These are phyloP conservation scores for Eclectus roratus DNA, from an alignment of 2,113 vertebrate genomes.

Conservation along the genomic window DNA sequence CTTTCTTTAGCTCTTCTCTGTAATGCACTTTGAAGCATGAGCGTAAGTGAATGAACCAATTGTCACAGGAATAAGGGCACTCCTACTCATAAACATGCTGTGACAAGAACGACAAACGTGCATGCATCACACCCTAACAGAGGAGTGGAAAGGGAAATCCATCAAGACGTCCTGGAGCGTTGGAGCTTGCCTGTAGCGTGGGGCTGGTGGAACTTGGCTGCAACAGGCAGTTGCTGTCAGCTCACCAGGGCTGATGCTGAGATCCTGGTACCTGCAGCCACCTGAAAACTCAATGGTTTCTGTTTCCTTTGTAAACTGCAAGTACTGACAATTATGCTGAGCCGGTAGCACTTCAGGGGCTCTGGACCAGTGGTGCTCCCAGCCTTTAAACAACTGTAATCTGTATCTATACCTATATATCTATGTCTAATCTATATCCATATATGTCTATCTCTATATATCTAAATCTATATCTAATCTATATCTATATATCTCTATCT, in stretches of 20 bases:
- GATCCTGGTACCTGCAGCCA: not conserved
- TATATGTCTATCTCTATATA: too few relatives aligned
- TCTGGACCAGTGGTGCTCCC: not conserved
- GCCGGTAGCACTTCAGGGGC: not conserved
- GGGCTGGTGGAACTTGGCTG: not conserved
- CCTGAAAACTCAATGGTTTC: not conserved
- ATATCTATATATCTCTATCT: too few relatives aligned
- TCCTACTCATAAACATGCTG: not conserved
- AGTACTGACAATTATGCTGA: not conserved
- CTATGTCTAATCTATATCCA: too few relatives aligned
- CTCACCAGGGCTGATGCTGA: accelerated
- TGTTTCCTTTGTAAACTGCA: not conserved
- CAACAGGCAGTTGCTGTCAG: not conserved
- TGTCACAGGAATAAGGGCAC: not conserved
- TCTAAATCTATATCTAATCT: too few relatives aligned
- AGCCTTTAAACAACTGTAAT: not conserved
- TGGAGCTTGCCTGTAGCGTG: not conserved
- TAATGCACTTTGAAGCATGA: not conserved
- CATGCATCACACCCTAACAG: not conserved
- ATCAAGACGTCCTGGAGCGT: too few relatives aligned
- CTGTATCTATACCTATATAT: too few relatives aligned
- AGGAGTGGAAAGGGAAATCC: not conserved
- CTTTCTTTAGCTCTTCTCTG: not conserved
- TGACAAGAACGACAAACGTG: accelerated
- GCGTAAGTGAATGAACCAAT: not conserved